Evolutionary conservation across 30 jellyfish, hydroid and myxozoan genomes (phyloP), one percentile per base, ranked within the genome.

Genomic region (Hydra vulgaris): DNA sequence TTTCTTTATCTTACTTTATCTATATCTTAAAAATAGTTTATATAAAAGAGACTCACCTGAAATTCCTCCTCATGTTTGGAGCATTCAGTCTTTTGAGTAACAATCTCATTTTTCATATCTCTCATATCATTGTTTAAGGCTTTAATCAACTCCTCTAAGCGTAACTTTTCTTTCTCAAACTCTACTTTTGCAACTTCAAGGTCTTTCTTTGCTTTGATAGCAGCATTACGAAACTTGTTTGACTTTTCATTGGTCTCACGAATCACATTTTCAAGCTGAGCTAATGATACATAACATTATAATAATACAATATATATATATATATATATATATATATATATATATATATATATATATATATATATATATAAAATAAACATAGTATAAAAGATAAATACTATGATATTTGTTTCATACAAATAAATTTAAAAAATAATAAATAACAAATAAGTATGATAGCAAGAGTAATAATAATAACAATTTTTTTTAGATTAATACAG

Each of bases 201-300:
- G 74, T 93, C 99, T 71, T 84, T 83, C 79, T 93, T 93, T 16
- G 99, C 99, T 78, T 87, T 93, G 21, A 93, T 72, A 1, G 99
- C 96, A 8, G 87, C 95, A 22, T 86, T 79, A 73, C 95, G 95
- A 68, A 87, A 83, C 79, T 93, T 93, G n/a, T 27, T 76, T 40
- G 74, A 40, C 67, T 93, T 93, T 21, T 84, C 96, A 1, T 73
- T 74, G 70, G 79, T 93, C 61, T 77, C 90, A 78, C 74, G 77
- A 82, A 40, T 61, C n/a, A 73, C 54, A 7, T 26, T 24, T 24
- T 84, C 89, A 5, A 89, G 77, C 66, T 85, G 53, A 21, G 27
- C 96, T 89, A 81, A 12, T 55, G 71, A 26, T 24, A 78, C 21
- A 76, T 72, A 22, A n/a, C 8, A n/a, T n/a, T n/a, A n/a, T n/a